Conservation (phyloP, 92 coral and sea anemone genomes). For the Scolanthus callimorphus region DNA sequence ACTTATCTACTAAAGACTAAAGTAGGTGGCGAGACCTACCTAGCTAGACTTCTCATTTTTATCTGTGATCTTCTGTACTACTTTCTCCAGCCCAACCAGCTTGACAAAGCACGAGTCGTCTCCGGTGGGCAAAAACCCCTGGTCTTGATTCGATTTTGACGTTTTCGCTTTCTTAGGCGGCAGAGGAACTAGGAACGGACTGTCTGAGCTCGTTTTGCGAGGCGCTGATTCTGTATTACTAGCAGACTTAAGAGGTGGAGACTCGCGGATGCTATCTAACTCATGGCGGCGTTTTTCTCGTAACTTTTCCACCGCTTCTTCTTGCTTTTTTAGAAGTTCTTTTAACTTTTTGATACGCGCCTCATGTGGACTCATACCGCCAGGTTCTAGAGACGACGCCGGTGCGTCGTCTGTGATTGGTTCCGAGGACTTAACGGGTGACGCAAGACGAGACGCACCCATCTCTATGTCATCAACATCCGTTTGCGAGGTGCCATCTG, state of each 20-base stretch:
- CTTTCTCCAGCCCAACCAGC: conserved; percentile 88
- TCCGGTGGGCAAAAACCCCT: conserved; percentile 79
- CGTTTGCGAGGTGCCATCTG: background rate
- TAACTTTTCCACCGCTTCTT: conserved; percentile 70
- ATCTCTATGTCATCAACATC: background rate
- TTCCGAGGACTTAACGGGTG: background rate
- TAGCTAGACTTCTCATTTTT: conserved; percentile 6
- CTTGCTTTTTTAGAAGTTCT: conserved; percentile 75
- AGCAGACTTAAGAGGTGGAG: background rate
- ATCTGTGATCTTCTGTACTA: conserved; percentile 55
- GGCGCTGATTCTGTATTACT: conserved; percentile 3
- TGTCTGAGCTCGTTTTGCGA: conserved; percentile 16
- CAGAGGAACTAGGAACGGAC: conserved; percentile 69
- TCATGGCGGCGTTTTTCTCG: conserved; percentile 74
- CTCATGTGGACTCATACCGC: conserved; percentile 79
- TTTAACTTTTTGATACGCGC: conserved; percentile 82
- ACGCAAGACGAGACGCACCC: background rate
- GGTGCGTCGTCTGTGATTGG: background rate
- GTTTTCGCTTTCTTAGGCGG: conserved; percentile 67
- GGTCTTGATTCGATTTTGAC: conserved; percentile 18
- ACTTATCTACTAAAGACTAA: no score
- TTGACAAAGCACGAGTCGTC: conserved; percentile 77
- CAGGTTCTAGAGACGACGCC: background rate
- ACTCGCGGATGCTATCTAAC: conserved; percentile 53
- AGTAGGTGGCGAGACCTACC: no score